Percentiles rank a stretch among this genome's conserved stretches.
Evolutionary conservation across 2,113 vertebrate species (phyloP).

Genomic region (Corythornis madagascariensis): DNA sequence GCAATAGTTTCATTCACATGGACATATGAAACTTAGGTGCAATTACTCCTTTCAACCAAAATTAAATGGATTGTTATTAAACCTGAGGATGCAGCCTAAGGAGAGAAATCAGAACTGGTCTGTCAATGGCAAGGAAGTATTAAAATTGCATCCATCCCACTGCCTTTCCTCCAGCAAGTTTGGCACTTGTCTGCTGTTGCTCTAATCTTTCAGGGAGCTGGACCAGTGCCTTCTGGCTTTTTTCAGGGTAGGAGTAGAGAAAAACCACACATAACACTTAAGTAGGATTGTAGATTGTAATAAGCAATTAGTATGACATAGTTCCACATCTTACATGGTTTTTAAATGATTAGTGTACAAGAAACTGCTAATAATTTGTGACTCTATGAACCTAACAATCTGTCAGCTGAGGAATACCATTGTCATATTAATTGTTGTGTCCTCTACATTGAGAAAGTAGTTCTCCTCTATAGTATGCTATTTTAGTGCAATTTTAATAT

Average conservation of each 20-base stretch:
- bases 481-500: constrained; percentile 3
- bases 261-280: background rate
- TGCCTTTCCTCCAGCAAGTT: background rate
- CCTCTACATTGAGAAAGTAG: background rate
- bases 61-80: background rate
- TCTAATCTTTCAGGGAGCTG: background rate
- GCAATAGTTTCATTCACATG: background rate
- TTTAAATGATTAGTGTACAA: background rate
- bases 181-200: background rate
- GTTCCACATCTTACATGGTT: background rate
- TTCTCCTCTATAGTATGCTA: background rate
- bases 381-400: background rate
- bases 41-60: background rate
- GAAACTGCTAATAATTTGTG: background rate
- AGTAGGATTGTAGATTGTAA: background rate
- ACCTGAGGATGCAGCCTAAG: background rate
- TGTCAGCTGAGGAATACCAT: background rate
- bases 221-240: background rate
- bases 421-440: background rate
- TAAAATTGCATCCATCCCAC: background rate
- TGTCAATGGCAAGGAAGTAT: background rate
- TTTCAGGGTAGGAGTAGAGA: background rate
- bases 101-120: background rate
- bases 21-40: background rate
- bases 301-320: background rate